Evolutionary conservation across 2,888 invertebrate species (phyloP).

Genomic region (Glaucopsyche alexis): DNA sequence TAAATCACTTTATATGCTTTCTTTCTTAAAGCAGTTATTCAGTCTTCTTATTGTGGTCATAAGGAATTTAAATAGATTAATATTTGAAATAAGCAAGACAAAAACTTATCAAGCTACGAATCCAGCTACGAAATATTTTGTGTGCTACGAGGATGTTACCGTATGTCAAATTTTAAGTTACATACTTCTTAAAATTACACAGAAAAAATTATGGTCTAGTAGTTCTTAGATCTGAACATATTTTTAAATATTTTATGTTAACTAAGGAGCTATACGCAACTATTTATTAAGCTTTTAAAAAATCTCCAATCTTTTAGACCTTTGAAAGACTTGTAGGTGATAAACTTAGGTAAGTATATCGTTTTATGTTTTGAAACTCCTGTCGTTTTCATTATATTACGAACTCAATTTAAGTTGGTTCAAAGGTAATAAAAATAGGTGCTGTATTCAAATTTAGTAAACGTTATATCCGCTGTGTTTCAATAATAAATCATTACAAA

Average conservation of each 20-base stretch:
- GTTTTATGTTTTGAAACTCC: not conserved
- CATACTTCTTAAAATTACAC: no score
- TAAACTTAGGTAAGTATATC: no score
- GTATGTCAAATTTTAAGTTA: no score
- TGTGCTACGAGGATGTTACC: no score
- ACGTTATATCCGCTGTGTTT: no score
- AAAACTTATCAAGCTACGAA: not conserved
- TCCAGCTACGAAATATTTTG: not conserved
- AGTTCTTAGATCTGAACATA: no score
- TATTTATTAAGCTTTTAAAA: no score
- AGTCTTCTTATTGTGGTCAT: not conserved
- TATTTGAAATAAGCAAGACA: not conserved
- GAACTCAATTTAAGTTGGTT: not conserved
- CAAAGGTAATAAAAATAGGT: not conserved
- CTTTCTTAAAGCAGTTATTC: not conserved
- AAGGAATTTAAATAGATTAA: not conserved
- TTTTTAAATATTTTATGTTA: no score
- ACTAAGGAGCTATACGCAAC: no score
- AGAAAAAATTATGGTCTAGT: no score
- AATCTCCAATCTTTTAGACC: no score
- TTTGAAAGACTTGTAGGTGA: not conserved
- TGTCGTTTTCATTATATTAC: not conserved
- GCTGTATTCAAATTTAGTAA: not conserved
- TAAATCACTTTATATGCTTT: not conserved
- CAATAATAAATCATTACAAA: not conserved